These are phyloP conservation scores for Hyphantria cunea DNA, from an alignment of 1,140 invertebrate genomes.

Conservation along the genomic window DNA sequence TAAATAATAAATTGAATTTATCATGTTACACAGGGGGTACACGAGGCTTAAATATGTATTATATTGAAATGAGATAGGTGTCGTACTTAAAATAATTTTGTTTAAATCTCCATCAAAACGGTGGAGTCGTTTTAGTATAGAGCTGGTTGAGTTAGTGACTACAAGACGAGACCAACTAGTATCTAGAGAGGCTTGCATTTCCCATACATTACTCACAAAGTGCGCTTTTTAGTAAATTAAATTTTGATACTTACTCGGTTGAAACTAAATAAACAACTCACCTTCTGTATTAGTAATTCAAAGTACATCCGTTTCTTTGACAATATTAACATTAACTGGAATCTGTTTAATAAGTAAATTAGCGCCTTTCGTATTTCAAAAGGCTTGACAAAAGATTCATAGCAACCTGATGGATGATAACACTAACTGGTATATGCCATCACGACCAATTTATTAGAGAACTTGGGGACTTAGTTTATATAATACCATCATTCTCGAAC, in stretches of 20 bases:
- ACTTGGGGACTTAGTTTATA: slow-evolving; percentile 31
- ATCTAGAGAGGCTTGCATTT: slow-evolving; percentile 48
- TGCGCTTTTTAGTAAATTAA: slow-evolving; percentile 73
- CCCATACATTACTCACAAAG: slow-evolving; percentile 64
- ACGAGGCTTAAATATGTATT: slow-evolving; percentile 12
- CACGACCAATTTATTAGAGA: slow-evolving; percentile 31
- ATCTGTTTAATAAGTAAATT: too few relatives aligned
- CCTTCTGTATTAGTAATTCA: too few relatives aligned
- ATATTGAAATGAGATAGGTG: slow-evolving; percentile 21
- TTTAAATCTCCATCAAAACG: slow-evolving; percentile 7
- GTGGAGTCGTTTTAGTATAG: not conserved
- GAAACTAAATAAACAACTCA: slow-evolving; percentile 35
- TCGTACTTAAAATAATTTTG: slow-evolving; percentile 5
- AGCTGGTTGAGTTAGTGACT: not conserved
- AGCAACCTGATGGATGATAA: not conserved
- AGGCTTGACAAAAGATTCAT: not conserved
- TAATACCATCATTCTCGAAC: slow-evolving; percentile 14
- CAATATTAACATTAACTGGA: too few relatives aligned
- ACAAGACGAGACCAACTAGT: slow-evolving; percentile 31
- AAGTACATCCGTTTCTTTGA: too few relatives aligned
- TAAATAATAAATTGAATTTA: slow-evolving; percentile 29
- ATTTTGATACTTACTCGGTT: slow-evolving; percentile 64
- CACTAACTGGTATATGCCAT: not conserved
- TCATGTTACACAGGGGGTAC: slow-evolving; percentile 13
- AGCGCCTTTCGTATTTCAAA: too few relatives aligned